These are phyloP conservation scores for Hyposmocoma kahamanoa DNA, from an alignment of 1,140 invertebrate genomes.

Conservation along the genomic window DNA sequence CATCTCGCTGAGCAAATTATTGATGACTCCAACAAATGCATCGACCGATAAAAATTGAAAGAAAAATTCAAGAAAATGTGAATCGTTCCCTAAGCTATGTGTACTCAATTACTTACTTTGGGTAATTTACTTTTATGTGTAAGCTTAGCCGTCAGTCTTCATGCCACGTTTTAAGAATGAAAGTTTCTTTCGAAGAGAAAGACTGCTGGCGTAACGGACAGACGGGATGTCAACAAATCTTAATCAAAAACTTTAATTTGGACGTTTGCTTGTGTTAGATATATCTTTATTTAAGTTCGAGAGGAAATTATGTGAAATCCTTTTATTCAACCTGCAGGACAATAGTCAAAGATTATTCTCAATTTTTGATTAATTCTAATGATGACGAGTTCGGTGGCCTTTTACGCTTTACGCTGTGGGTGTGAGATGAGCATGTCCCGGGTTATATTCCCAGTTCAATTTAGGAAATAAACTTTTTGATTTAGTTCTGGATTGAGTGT, in stretches of 20 bases:
- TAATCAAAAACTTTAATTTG: constrained; percentile 1
- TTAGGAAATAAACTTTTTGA: too few species aligned
- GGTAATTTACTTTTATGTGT: constrained; percentile 1
- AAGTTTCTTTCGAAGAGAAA: not conserved
- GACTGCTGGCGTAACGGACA: not conserved
- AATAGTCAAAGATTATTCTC: too few species aligned
- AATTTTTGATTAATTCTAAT: too few species aligned
- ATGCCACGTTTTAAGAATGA: not conserved
- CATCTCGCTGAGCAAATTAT: constrained; percentile 17
- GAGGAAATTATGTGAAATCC: too few species aligned
- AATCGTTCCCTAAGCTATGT: not conserved
- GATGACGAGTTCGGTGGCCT: too few species aligned
- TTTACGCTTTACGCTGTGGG: too few species aligned
- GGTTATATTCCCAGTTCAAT: too few species aligned
- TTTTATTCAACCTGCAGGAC: too few species aligned
- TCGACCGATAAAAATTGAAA: not conserved
- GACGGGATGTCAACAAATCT: constrained; percentile 1
- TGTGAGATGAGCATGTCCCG: too few species aligned
- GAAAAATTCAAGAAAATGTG: not conserved
- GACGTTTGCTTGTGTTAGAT: too few species aligned
- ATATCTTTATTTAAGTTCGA: too few species aligned
- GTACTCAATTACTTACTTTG: not conserved
- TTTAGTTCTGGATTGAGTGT: too few species aligned
- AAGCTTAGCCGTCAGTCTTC: not conserved
- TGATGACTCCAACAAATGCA: not conserved